A percentile compares a stretch with the other conserved stretches of the same genome.
These are phyloP conservation scores for Stenoptilia bipunctidactyla DNA, from an alignment of 2,888 invertebrate species.

Conservation along the genomic window DNA sequence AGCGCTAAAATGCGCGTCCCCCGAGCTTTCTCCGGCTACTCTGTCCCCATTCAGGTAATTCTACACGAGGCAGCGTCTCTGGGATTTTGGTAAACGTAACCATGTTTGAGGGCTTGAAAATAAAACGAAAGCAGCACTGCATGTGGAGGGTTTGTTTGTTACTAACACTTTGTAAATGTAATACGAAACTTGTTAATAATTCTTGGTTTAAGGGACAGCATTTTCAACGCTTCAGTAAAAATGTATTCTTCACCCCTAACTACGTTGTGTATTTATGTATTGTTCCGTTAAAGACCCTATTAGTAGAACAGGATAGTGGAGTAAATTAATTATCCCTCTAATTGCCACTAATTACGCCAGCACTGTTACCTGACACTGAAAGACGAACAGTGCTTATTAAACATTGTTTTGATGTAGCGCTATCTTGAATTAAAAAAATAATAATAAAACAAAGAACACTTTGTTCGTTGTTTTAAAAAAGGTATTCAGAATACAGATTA, in stretches of 20 bases:
- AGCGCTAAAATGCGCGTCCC: conserved; percentile 65
- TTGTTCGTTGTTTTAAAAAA: no score
- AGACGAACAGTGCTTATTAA: conserved; percentile 14
- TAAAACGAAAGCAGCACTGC: conserved; percentile 2
- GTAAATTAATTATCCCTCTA: conserved; percentile 52
- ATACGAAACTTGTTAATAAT: no score
- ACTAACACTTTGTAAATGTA: no score
- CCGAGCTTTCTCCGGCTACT: conserved; percentile 67
- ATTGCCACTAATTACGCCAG: conserved; percentile 45
- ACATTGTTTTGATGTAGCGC: no score
- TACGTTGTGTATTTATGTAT: conserved; percentile 17
- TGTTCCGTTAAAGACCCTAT: conserved; percentile 42
- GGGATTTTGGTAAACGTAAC: conserved; percentile 12
- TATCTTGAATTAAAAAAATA: no score
- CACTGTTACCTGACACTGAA: conserved; percentile 38
- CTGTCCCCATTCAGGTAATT: conserved; percentile 61
- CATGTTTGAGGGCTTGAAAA: background rate
- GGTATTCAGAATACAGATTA: background rate
- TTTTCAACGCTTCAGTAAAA: background rate
- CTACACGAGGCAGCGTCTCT: conserved; percentile 63
- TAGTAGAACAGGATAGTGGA: conserved; percentile 43
- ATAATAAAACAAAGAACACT: no score
- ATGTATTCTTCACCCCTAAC: no score
- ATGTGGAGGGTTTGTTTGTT: no score
- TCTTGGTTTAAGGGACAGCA: background rate